These are phyloP conservation scores for Xenentodon cancila DNA, from an alignment of 2,797 vertebrate genomes.

Conservation along the genomic window DNA sequence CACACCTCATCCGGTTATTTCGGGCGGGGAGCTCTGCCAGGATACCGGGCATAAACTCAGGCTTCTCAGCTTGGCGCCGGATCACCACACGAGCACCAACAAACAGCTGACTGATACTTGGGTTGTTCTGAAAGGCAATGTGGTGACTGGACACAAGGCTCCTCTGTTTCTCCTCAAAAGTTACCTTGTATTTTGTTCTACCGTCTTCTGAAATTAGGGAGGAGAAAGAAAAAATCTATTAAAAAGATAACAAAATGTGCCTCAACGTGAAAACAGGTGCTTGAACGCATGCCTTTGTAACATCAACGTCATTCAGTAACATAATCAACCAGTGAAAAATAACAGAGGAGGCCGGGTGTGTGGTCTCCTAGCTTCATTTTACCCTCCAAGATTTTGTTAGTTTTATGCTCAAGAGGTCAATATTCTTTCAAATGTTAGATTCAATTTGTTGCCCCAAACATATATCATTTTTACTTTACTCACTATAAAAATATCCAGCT, in stretches of 20 bases:
- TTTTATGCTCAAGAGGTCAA: no score
- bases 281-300: no score
- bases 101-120: conserved; percentile 74
- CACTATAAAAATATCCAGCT: no score
- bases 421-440: no score
- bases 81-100: conserved; percentile 90
- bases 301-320: no score
- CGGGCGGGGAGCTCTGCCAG: conserved; percentile 88
- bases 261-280: background rate
- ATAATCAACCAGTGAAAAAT: no score
- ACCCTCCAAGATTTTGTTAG: no score
- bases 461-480: no score
- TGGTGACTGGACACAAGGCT: conserved; percentile 89
- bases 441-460: no score
- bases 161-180: conserved; percentile 87
- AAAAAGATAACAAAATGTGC: no score
- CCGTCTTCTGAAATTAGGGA: conserved; percentile 32
- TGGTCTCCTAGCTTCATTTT: no score
- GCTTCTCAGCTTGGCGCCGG: conserved; percentile 75
- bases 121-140: conserved; percentile 83
- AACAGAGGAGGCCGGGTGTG: no score
- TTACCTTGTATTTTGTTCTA: conserved; percentile 85
- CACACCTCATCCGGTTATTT: conserved; percentile 87
- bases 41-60: conserved; percentile 84
- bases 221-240: background rate